Percentiles rank a stretch among this genome's conserved stretches.
Evolutionary conservation across 2,113 vertebrate genomes (phyloP).

Genomic region (Pelecanoides urinatrix): DNA sequence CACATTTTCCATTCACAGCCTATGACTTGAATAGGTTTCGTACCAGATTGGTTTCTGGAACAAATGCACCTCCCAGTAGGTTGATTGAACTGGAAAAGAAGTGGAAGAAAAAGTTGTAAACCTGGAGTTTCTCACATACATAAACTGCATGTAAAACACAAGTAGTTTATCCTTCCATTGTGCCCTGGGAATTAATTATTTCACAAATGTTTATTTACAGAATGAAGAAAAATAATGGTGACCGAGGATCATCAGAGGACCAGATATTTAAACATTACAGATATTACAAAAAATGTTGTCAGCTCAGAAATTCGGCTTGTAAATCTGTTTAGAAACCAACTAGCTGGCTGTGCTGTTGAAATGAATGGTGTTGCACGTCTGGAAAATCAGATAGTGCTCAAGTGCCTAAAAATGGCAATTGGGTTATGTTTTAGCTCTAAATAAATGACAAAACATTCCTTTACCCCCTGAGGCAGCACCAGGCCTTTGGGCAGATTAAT

Average conservation of each 20-base stretch:
- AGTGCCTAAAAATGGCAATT: background rate
- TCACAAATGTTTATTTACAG: background rate
- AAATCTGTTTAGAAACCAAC: background rate
- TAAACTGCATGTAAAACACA: background rate
- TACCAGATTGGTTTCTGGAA: background rate
- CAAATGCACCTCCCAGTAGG: background rate
- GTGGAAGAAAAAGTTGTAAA: background rate
- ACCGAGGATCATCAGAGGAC: background rate
- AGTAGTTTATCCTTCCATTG: rapidly evolving
- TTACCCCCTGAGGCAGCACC: background rate
- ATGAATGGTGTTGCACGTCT: background rate
- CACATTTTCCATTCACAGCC: background rate
- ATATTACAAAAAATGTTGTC: background rate
- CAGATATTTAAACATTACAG: background rate
- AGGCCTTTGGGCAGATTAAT: background rate
- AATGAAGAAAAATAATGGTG: background rate
- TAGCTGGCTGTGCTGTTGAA: background rate
- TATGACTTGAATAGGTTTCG: background rate
- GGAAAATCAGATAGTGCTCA: background rate
- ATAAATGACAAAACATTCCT: background rate
- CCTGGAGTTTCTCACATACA: background rate
- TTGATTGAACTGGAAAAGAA: background rate
- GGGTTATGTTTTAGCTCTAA: background rate
- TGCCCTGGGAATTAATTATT: background rate
- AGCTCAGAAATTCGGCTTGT: background rate